Evolutionary conservation across 2,797 vertebrate species (phyloP), one percentile per base, ranked within the genome.

Genomic region (Thunnus albacares): DNA sequence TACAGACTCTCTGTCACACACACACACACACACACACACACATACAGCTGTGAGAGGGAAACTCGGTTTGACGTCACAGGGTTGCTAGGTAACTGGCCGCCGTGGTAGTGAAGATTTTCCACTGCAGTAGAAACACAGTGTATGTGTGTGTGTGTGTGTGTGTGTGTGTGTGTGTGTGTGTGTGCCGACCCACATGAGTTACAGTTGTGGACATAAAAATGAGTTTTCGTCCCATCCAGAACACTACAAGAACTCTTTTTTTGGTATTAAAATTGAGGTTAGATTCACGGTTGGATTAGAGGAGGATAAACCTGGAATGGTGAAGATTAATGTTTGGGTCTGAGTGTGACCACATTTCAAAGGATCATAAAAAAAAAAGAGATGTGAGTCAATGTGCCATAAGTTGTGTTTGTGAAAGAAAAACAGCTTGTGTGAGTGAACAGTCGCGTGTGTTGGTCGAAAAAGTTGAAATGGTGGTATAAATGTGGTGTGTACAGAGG

Each of bases 101-200:
- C 86, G 93, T 91, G 94, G 95, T 92, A 92, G 92, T 88, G 92
- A 95, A 96, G 93, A 95, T 96, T 96, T 96, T 96, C 96, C 96
- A 96, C 93, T 96, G 94, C 90, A 90, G 88, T 69, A 61, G 83
- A 90, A 90, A 91, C 79, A 82, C 14, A 26, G 59, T 53, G 52
- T 72, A 71, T 71, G 73, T 72, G 52, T 74, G 41, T 79, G 73
- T 79, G 57, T 79, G 73, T 77, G 74, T 65, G 51, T 58, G 59
- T 55, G 63, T 77, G 72, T 81, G 72, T 64, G 75, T 75, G 75
- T 53, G 58, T 14, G 43, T 68, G 75, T 82, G 67, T 49, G 62
- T 60, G 72, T 67, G 75, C 33, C 14, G 38, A 80, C 63, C 69
- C 77, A 80, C 30, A 82, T 87, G 33, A 85, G 77, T 76, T 80